phyloP scores from a whole-genome alignment of 2,888 invertebrate genomes.

The Troglohyphantes excavatus region DNA sequence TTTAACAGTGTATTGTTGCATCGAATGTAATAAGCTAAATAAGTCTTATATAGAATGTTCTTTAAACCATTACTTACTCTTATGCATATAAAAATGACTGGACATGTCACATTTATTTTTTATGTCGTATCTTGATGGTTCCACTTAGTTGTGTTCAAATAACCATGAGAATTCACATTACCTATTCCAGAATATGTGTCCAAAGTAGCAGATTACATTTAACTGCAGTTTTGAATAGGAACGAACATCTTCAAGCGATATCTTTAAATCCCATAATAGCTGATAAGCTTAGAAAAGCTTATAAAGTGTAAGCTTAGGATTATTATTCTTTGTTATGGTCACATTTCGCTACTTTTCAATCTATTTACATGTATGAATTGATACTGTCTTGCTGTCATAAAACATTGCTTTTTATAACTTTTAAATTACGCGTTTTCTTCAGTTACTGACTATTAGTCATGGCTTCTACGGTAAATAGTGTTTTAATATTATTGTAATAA shows the following conservation, averaged over 20 bases:
- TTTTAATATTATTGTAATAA: too few species aligned
- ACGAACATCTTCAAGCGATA: not conserved
- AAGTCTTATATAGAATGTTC: too few species aligned
- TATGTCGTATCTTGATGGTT: not conserved
- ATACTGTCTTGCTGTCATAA: too few species aligned
- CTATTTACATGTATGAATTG: not conserved
- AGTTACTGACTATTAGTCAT: too few species aligned
- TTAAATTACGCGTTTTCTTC: too few species aligned
- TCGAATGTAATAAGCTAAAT: too few species aligned
- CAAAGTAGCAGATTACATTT: slow-evolving; percentile 3
- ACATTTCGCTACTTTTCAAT: slow-evolving; percentile 4
- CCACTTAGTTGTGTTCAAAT: not conserved
- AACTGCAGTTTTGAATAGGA: not conserved
- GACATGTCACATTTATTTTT: not conserved
- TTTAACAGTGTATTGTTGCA: too few species aligned
- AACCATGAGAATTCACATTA: not conserved
- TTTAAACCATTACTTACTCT: too few species aligned
- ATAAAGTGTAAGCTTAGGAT: not conserved
- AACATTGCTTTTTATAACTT: too few species aligned
- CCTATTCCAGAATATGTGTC: not conserved
- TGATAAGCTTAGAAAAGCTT: not conserved
- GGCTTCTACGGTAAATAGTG: too few species aligned
- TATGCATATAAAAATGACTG: too few species aligned
- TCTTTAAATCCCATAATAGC: slow-evolving; percentile 4
- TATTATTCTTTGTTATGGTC: slow-evolving; percentile 1